Evolutionary conservation across 2,888 invertebrate species (phyloP).

Genomic region (Nysson spinosus): DNA sequence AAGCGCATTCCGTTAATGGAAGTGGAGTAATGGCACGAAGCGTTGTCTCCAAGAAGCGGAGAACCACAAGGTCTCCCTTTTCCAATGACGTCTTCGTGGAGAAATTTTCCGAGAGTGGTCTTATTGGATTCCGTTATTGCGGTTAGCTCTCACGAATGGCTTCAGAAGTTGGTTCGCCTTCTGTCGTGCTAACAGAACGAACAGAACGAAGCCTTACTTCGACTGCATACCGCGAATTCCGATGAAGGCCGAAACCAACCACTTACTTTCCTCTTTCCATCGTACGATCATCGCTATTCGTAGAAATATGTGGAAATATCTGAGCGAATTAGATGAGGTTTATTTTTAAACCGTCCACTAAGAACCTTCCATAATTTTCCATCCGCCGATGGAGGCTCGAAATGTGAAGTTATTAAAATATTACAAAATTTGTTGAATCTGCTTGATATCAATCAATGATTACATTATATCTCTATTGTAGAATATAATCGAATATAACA

Average conservation of each 20-base stretch:
- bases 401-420: too few species aligned
- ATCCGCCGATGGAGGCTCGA: too few species aligned
- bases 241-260: constrained; percentile 47
- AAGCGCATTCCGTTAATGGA: background rate
- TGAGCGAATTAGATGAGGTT: background rate
- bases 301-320: background rate
- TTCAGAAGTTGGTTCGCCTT: constrained; percentile 41
- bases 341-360: too few species aligned
- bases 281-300: too few species aligned
- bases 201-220: constrained; percentile 53
- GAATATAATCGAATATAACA: too few species aligned
- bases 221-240: constrained; percentile 56
- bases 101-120: constrained; percentile 49
- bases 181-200: constrained; percentile 36
- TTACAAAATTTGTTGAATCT: too few species aligned
- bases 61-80: constrained; percentile 33
- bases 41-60: background rate
- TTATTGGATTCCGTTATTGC: constrained; percentile 55
- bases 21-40: background rate
- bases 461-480: too few species aligned
- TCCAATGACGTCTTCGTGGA: constrained; percentile 23
- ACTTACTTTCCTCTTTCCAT: constrained; percentile 30
- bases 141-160: constrained; percentile 45
- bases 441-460: too few species aligned
- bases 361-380: background rate